Conservation (phyloP, 2,113 vertebrate species). For the Dolichotis patagonum region DNA sequence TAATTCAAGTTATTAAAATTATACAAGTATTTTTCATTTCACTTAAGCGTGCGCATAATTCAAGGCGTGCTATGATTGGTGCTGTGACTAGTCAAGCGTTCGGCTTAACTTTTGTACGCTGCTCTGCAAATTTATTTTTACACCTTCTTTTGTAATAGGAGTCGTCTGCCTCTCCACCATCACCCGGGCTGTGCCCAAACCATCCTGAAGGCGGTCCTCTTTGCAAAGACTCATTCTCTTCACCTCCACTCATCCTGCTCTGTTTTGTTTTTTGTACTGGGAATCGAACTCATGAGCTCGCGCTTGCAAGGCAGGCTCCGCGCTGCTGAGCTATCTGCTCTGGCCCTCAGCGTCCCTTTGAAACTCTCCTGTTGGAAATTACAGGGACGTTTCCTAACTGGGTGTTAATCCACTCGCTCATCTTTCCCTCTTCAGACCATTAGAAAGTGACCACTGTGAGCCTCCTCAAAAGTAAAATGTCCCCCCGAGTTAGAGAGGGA, state of each 20-base stretch:
- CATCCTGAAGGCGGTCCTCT: too few relatives aligned
- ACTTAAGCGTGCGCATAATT: background rate
- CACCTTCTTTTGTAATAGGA: background rate
- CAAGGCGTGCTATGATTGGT: background rate
- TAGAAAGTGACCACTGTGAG: background rate
- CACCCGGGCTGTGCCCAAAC: too few relatives aligned
- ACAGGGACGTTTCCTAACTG: background rate
- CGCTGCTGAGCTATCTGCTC: too few relatives aligned
- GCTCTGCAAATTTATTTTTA: background rate
- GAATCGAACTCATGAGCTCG: too few relatives aligned
- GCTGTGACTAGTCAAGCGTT: background rate
- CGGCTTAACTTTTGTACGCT: background rate
- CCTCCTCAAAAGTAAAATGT: background rate
- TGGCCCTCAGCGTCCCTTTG: background rate
- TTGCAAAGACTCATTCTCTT: background rate
- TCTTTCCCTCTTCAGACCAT: background rate
- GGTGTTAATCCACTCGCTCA: background rate
- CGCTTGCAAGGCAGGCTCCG: too few relatives aligned
- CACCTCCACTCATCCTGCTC: too few relatives aligned
- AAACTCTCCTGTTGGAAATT: background rate
- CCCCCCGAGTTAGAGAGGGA: background rate
- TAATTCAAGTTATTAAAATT: slow-evolving; percentile 16
- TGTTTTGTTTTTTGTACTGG: too few relatives aligned
- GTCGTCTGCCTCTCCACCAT: background rate
- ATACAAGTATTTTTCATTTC: background rate